Evolutionary conservation across 2,113 vertebrate genomes (phyloP).

Genomic region (Paedocypris sp.): DNA sequence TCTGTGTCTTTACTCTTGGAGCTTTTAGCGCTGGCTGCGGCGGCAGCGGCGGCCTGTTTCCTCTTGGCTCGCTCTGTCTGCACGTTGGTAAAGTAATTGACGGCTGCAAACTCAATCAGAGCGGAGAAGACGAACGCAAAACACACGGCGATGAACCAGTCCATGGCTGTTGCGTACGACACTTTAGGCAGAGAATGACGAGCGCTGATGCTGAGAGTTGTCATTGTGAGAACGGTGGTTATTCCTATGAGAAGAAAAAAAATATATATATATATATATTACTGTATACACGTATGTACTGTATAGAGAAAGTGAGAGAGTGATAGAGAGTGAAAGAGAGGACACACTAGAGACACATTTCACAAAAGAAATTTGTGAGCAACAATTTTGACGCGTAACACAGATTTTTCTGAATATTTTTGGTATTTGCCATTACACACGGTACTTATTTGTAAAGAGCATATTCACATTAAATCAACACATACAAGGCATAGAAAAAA

Average conservation of each 20-base stretch:
- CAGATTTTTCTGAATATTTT: no score
- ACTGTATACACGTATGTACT: no score
- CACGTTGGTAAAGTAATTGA: slow-evolving; percentile 94
- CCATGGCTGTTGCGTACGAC: slow-evolving; percentile 97
- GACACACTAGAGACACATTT: no score
- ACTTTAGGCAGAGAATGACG: slow-evolving; percentile 96
- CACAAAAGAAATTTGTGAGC: no score
- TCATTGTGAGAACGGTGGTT: slow-evolving; percentile 98
- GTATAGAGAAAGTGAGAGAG: no score
- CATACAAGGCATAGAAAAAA: no score
- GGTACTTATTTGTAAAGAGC: no score
- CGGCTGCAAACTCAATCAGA: slow-evolving; percentile 95
- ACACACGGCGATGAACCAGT: slow-evolving; percentile 98
- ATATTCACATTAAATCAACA: no score
- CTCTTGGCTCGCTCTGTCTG: slow-evolving; percentile 81
- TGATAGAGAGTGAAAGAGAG: no score
- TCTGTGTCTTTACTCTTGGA: slow-evolving; percentile 66
- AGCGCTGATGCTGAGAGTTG: slow-evolving; percentile 94
- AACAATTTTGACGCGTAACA: no score
- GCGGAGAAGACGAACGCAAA: slow-evolving; percentile 98
- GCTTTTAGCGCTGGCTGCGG: slow-evolving; percentile 55
- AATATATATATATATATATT: not conserved
- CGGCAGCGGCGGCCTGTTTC: slow-evolving; percentile 67
- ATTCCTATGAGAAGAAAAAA: slow-evolving; percentile 65
- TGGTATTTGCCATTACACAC: no score